Percentiles rank a stretch among this genome's conserved stretches.
Evolutionary conservation across 2,888 invertebrate species (phyloP).

Genomic region (Rotaria macrura): DNA sequence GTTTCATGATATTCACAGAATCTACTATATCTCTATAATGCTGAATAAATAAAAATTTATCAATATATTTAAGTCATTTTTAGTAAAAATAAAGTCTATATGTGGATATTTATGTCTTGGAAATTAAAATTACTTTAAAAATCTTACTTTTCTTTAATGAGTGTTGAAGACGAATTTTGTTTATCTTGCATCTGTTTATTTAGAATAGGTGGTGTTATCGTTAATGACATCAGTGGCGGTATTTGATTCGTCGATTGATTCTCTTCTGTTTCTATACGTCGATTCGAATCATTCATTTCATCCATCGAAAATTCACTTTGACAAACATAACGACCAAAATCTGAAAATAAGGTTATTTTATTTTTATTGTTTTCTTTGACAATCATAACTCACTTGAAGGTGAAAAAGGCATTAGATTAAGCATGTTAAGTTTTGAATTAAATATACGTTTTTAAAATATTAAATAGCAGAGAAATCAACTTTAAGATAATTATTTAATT

Average conservation of each 20-base stretch:
- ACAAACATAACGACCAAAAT: background rate
- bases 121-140: background rate
- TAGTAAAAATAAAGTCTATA: too few species aligned
- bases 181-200: background rate
- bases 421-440: background rate
- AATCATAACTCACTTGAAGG: background rate
- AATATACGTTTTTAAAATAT: background rate
- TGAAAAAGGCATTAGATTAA: background rate
- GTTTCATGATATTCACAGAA: too few species aligned
- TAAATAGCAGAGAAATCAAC: background rate
- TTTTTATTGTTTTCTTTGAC: background rate
- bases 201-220: background rate
- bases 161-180: background rate
- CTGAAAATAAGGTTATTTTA: background rate
- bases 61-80: too few species aligned
- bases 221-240: background rate
- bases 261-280: background rate
- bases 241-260: background rate
- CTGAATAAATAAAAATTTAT: too few species aligned
- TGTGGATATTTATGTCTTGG: too few species aligned
- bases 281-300: background rate
- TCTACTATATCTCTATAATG: too few species aligned
- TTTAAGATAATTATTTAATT: too few species aligned
- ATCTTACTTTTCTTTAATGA: background rate
- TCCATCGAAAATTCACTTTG: background rate